These are phyloP conservation scores for Neopelma chrysocephalum DNA, from an alignment of 2,797 vertebrate species.

Conservation along the genomic window DNA sequence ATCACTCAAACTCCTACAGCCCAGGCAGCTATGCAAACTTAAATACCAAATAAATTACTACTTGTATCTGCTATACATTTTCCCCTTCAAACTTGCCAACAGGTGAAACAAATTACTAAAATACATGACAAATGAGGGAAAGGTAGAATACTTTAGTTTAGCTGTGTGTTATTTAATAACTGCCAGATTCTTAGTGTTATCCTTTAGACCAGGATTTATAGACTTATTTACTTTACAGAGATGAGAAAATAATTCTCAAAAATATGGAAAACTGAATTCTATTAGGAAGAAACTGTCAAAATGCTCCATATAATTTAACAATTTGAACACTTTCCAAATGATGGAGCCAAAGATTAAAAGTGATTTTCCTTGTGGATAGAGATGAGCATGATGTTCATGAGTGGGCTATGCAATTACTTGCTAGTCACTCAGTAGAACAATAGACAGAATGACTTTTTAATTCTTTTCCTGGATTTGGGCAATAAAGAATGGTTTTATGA, in stretches of 20 bases:
- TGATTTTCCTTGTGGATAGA: slow-evolving; percentile 4
- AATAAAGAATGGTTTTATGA: not conserved
- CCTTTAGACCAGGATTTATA: not conserved
- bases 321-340: not conserved
- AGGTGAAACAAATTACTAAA: slow-evolving; percentile 10
- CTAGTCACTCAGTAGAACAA: slow-evolving; percentile 23
- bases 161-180: not conserved
- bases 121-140: not conserved
- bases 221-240: not conserved
- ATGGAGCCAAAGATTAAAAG: not conserved
- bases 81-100: slow-evolving; percentile 1
- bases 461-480: not conserved
- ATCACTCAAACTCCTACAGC: not conserved
- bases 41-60: not conserved
- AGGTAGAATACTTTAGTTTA: not conserved
- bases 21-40: not conserved
- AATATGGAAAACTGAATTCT: slow-evolving; percentile 4
- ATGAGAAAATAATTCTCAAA: slow-evolving; percentile 24
- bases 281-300: not conserved
- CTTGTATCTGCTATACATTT: not conserved
- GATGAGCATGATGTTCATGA: not conserved
- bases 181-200: not conserved
- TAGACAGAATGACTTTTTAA: not conserved
- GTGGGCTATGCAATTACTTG: not conserved
- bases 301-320: not conserved